Evolutionary conservation across 2,888 invertebrate species (phyloP), one percentile per base, ranked within the genome.

Genomic region (Mimas tiliae): DNA sequence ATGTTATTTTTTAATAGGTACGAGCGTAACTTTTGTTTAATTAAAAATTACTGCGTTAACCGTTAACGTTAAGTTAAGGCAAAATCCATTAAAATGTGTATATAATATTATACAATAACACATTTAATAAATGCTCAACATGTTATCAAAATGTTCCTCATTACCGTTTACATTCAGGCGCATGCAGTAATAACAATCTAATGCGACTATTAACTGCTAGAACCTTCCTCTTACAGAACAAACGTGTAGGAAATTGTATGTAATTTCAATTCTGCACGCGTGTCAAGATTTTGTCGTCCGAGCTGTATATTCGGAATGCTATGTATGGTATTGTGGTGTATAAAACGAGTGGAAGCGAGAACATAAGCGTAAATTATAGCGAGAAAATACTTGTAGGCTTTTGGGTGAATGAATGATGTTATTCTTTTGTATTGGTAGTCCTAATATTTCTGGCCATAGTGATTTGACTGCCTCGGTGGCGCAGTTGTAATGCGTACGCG

Each of bases 261-360:
- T 75, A 81, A 72, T 79, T 81, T 67, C 74, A 68, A 85, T 84
- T 86, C 79, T 73, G 74, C 74, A 77, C 77, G 79, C 84, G 78
- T 81, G 76, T 79, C 77, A 74, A 71, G 69, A 70, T 72, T 58
- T 58, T 79, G 75, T 78, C 73, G 74, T 76, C 69, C 67, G 64
- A 67, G 52, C 67, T 69, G 48, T 70, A 75, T 73, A 73, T 74
- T 74, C 74, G 72, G 73, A 77, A 64, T 67, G 58, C 58, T 34
- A 45, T 1, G 21, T 62, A 19, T 45, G 11, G 33, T 33, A 21
- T 48, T 34, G 53, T 73, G 72, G 74, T 66, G 7, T 53, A 65
- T 73, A 63, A 7, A 52, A 55, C 9, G 67, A 48, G 70, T 52
- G 33, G 51, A 38, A 34, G 74, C 69, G 69, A 38, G 38, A 58